These are phyloP conservation scores for Lasioglossum zephyrum DNA, from an alignment of 2,888 invertebrate genomes.

Conservation along the genomic window DNA sequence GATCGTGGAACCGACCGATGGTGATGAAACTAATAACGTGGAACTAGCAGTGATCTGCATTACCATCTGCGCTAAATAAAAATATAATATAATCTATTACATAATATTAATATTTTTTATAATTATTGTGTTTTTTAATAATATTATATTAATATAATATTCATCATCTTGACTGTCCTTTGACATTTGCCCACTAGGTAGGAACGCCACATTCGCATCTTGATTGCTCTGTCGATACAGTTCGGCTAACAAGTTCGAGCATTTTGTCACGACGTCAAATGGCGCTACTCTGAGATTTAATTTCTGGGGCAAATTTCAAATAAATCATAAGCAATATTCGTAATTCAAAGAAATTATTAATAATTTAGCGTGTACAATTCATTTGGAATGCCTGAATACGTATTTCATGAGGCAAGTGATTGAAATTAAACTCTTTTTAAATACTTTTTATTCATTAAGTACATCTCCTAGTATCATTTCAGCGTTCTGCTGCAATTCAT, in stretches of 20 bases:
- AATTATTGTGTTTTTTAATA: too few species aligned
- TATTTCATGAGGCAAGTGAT: background rate
- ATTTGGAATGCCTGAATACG: background rate
- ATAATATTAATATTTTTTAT: too few species aligned
- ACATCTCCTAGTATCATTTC: background rate
- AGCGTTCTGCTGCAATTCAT: background rate
- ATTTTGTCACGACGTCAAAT: background rate
- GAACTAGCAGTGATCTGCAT: too few species aligned
- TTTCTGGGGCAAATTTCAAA: background rate
- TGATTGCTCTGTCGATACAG: background rate
- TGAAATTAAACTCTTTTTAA: background rate
- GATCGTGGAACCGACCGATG: too few species aligned
- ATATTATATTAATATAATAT: too few species aligned
- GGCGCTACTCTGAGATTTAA: background rate
- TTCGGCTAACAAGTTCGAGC: background rate
- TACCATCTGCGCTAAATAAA: too few species aligned
- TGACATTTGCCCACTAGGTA: too few species aligned
- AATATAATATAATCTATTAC: too few species aligned
- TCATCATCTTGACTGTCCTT: too few species aligned
- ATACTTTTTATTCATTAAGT: background rate
- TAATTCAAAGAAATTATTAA: background rate
- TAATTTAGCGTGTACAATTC: background rate
- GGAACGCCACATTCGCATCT: too few species aligned
- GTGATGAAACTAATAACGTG: too few species aligned
- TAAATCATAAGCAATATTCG: background rate